phyloP scores from a whole-genome alignment of 2,113 vertebrate genomes.

The Dascyllus trimaculatus region DNA sequence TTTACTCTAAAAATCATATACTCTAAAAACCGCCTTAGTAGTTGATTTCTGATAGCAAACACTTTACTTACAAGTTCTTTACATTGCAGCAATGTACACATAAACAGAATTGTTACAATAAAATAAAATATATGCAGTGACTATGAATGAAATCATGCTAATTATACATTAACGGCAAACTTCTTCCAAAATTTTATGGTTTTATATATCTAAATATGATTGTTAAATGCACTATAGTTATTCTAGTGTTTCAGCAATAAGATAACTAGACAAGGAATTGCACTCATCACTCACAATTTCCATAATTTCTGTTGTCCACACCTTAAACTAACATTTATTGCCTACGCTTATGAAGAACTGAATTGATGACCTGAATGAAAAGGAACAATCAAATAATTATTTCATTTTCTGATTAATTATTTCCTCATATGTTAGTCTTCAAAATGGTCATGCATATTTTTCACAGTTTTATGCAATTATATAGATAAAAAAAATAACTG shows the following conservation, averaged over 20 bases:
- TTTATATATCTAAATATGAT: background rate
- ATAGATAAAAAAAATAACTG: background rate
- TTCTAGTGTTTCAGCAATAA: background rate
- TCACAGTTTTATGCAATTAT: background rate
- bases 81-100: too few species aligned
- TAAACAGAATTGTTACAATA: too few species aligned
- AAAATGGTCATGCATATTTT: slow-evolving; percentile 1
- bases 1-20: too few species aligned
- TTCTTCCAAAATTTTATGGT: background rate
- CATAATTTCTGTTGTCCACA: background rate
- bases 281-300: background rate
- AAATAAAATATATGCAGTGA: too few species aligned
- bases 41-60: too few species aligned
- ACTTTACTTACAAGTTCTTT: too few species aligned
- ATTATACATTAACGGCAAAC: too few species aligned
- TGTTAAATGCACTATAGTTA: too few species aligned
- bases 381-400: background rate
- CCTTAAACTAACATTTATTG: background rate
- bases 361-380: too few species aligned
- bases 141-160: too few species aligned
- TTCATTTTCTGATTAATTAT: too few species aligned
- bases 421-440: slow-evolving; percentile 2
- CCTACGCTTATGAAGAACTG: background rate
- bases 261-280: background rate
- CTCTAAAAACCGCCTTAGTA: too few species aligned